phyloP scores from a whole-genome alignment of 2,797 vertebrate species.

The Brotula barbata region DNA sequence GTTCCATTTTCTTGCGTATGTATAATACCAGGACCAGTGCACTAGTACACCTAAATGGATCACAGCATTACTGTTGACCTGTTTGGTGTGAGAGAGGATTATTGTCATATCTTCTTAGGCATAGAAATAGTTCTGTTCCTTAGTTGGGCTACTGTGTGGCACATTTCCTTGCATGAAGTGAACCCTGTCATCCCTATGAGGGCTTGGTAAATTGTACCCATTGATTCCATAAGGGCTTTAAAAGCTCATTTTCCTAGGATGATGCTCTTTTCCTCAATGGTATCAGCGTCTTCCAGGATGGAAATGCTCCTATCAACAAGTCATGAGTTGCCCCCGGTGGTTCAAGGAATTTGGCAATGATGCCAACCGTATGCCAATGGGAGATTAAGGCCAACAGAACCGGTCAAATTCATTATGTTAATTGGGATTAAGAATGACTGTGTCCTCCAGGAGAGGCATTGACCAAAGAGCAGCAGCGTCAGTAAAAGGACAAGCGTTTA shows the following conservation, averaged over 20 bases:
- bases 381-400: conserved; percentile 28
- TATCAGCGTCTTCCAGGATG: conserved; percentile 25
- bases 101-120: conserved; percentile 16
- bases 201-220: conserved; percentile 25
- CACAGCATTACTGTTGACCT: neutral
- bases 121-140: conserved; percentile 31
- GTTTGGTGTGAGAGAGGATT: neutral
- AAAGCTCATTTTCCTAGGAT: conserved; percentile 23
- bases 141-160: conserved; percentile 13
- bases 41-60: too few relatives aligned
- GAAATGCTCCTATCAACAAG: conserved; percentile 43
- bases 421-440: conserved; percentile 21
- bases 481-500: conserved; percentile 25
- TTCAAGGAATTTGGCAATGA: conserved; percentile 29
- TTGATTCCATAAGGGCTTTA: conserved; percentile 43
- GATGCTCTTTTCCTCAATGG: conserved; percentile 8
- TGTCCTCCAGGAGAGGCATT: conserved; percentile 6
- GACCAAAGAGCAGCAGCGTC: conserved; percentile 7
- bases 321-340: conserved; percentile 40
- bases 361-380: conserved; percentile 40
- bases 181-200: conserved; percentile 25
- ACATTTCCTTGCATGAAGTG: conserved; percentile 23
- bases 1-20: neutral
- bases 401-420: conserved; percentile 34
- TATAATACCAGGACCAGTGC: too few relatives aligned